Percentiles rank a stretch among this genome's conserved stretches.
These are phyloP conservation scores for Cataglyphis cursor DNA, from an alignment of 2,888 invertebrate species.

Conservation along the genomic window DNA sequence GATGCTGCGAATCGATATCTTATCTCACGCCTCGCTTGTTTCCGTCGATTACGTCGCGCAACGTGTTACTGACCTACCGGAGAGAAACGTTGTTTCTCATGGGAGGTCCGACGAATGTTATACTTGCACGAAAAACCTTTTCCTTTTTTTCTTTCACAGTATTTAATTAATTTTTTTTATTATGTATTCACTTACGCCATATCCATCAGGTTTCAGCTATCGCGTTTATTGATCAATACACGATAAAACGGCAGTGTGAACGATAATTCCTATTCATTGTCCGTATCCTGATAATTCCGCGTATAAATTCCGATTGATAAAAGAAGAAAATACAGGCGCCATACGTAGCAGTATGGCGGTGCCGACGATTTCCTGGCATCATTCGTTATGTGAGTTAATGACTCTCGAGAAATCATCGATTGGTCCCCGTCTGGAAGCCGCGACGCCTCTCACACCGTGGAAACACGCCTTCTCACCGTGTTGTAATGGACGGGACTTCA, in stretches of 20 bases:
- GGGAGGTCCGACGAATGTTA: background rate
- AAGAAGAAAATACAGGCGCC: conserved; percentile 5
- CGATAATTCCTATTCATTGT: conserved; percentile 17
- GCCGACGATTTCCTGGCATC: conserved; percentile 65
- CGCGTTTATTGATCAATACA: background rate
- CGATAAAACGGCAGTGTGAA: background rate
- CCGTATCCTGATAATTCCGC: conserved; percentile 19
- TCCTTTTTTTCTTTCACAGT: background rate
- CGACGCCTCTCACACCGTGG: conserved; percentile 79
- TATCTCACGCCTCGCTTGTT: conserved; percentile 56
- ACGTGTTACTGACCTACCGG: conserved; percentile 71
- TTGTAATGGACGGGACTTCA: conserved; percentile 71
- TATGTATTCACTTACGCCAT: background rate
- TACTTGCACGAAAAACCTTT: background rate
- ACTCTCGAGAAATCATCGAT: conserved; percentile 82
- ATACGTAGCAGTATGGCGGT: conserved; percentile 64
- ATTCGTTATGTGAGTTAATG: conserved; percentile 77
- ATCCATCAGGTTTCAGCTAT: background rate
- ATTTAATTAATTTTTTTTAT: background rate
- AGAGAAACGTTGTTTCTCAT: conserved; percentile 22
- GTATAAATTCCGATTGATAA: conserved; percentile 5
- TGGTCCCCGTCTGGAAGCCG: conserved; percentile 78
- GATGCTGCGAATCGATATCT: conserved; percentile 64
- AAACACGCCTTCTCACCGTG: conserved; percentile 81
- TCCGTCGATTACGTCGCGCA: conserved; percentile 59